phyloP scores from a whole-genome alignment of 2,888 invertebrate genomes.

The Nowickia ferox region DNA sequence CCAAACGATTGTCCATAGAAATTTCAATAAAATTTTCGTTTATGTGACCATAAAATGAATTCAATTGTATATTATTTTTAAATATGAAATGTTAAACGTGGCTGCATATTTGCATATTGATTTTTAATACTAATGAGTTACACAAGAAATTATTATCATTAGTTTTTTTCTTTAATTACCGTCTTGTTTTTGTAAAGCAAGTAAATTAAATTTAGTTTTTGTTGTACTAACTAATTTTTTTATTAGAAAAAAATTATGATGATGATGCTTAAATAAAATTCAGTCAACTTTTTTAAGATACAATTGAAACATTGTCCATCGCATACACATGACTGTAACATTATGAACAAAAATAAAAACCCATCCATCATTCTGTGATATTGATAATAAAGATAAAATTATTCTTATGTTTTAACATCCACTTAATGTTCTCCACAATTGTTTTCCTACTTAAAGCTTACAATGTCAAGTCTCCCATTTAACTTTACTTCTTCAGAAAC shows the following conservation, averaged over 20 bases:
- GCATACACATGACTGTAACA: neutral
- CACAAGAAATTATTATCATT: too few relatives aligned
- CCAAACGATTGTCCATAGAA: conserved; percentile 30
- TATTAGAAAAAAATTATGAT: too few relatives aligned
- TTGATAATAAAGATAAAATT: neutral
- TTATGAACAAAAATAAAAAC: neutral
- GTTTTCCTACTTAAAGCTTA: conserved; percentile 30
- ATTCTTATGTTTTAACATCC: conserved; percentile 12
- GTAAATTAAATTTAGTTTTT: too few relatives aligned
- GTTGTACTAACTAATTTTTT: too few relatives aligned
- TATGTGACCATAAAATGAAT: conserved; percentile 26
- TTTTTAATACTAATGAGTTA: neutral
- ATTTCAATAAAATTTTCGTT: conserved; percentile 29
- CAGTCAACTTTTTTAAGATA: too few relatives aligned
- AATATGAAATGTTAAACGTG: neutral
- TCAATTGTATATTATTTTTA: conserved; percentile 22
- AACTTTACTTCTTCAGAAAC: conserved; percentile 37
- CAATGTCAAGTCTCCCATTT: conserved; percentile 36
- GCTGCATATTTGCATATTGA: neutral
- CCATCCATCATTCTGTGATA: neutral
- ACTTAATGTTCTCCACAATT: conserved; percentile 32
- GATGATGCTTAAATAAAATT: too few relatives aligned
- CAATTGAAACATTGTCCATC: too few relatives aligned
- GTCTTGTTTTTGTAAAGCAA: too few relatives aligned
- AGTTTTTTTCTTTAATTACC: too few relatives aligned